Percentiles rank a stretch among this genome's conserved stretches.
Evolutionary conservation across 2,888 invertebrate genomes (phyloP).

Genomic region (Pyrgus malvae): DNA sequence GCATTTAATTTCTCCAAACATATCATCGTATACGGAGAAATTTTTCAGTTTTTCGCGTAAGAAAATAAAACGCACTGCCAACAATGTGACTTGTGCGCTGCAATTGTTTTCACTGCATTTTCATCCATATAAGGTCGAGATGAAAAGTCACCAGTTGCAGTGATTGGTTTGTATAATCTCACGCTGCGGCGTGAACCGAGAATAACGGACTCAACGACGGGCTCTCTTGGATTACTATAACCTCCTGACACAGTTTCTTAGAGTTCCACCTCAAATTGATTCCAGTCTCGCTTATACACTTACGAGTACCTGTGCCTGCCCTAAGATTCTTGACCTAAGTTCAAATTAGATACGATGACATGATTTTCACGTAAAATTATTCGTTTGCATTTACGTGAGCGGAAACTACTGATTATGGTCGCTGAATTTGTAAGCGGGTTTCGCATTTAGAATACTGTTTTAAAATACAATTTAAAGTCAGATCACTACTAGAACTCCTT

Average conservation of each 20-base stretch:
- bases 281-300: slow-evolving; percentile 47
- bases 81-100: slow-evolving; percentile 8
- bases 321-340: slow-evolving; percentile 39
- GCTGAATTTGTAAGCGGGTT: not conserved
- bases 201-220: slow-evolving; percentile 55
- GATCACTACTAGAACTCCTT: not conserved
- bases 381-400: not conserved
- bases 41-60: not conserved
- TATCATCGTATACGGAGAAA: not conserved
- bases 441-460: not conserved
- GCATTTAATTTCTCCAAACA: too few relatives aligned
- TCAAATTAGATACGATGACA: slow-evolving; percentile 16
- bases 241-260: slow-evolving; percentile 69
- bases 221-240: slow-evolving; percentile 66
- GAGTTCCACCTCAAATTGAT: slow-evolving; percentile 67
- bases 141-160: slow-evolving; percentile 58
- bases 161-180: slow-evolving; percentile 72
- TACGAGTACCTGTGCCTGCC: slow-evolving; percentile 38
- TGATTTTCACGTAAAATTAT: slow-evolving; percentile 11
- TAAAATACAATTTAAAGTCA: too few relatives aligned
- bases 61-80: slow-evolving; percentile 12
- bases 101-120: slow-evolving; percentile 36
- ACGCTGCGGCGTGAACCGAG: slow-evolving; percentile 63
- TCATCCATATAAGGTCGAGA: slow-evolving; percentile 54
- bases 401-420: not conserved